Evolutionary conservation across 1,140 invertebrate genomes (phyloP).

Genomic region (Drosophila albomicans): DNA sequence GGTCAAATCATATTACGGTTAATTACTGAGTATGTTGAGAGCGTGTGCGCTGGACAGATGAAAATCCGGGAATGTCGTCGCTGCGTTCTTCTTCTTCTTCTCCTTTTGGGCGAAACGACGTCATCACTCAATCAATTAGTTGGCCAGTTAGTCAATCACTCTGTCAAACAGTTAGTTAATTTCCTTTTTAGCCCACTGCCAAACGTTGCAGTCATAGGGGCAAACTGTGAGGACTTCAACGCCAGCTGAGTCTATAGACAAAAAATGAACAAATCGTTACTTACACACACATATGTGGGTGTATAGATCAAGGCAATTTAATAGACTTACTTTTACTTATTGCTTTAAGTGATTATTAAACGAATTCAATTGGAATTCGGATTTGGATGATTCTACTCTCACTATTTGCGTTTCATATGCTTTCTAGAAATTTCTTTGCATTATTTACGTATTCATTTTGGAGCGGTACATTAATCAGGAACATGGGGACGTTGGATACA

Average conservation of each 20-base stretch:
- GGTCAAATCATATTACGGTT: neutral
- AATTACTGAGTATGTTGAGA: neutral
- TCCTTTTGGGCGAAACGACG: neutral
- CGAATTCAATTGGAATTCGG: too few species aligned
- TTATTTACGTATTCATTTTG: too few species aligned
- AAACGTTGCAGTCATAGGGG: conserved; percentile 23
- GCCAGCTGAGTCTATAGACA: conserved; percentile 11
- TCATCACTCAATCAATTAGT: conserved; percentile 11
- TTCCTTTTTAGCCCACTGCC: conserved; percentile 35
- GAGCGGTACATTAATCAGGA: too few species aligned
- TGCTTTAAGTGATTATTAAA: too few species aligned
- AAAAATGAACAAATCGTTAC: neutral
- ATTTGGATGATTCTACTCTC: too few species aligned
- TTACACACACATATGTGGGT: neutral
- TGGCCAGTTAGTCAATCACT: conserved; percentile 9
- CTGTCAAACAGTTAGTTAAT: conserved; percentile 17
- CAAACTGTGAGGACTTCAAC: conserved; percentile 18
- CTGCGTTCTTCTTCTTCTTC: too few species aligned
- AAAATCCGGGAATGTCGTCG: conserved; percentile 9
- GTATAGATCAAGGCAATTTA: conserved; percentile 3
- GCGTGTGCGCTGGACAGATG: neutral
- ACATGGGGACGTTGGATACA: too few species aligned
- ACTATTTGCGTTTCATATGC: too few species aligned
- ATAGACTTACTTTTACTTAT: too few species aligned
- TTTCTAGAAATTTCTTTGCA: too few species aligned